phyloP scores from a whole-genome alignment of 2,797 vertebrate species.

The Sparidentex hasta region DNA sequence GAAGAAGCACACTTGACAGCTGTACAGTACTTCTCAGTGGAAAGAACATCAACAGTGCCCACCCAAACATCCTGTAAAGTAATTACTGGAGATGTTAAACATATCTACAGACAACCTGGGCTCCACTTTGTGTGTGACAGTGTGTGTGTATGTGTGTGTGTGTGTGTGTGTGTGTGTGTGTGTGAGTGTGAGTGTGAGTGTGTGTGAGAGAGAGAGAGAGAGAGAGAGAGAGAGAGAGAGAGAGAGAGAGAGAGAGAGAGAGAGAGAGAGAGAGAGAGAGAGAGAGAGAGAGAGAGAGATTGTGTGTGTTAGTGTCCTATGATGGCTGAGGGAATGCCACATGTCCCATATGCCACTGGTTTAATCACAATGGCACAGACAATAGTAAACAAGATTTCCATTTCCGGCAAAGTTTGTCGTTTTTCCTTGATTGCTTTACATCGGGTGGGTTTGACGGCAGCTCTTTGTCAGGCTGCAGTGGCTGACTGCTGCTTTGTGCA shows the following conservation, averaged over 20 bases:
- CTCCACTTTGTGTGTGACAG: conserved; percentile 51
- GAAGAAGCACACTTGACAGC: conserved; percentile 69
- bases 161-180: conserved; percentile 34
- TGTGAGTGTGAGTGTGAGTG: conserved; percentile 16
- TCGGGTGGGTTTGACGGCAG: conserved; percentile 25
- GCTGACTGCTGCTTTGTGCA: conserved; percentile 34
- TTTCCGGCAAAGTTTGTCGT: conserved; percentile 59
- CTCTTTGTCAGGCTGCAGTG: conserved; percentile 38
- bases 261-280: no score
- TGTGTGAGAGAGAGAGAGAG: no score
- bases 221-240: no score
- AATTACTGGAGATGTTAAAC: conserved; percentile 76
- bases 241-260: background rate
- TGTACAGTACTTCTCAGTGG: conserved; percentile 70
- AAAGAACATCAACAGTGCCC: conserved; percentile 55
- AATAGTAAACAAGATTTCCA: conserved; percentile 67
- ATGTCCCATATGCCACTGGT: conserved; percentile 49
- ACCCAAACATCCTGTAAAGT: conserved; percentile 74
- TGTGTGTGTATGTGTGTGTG: conserved; percentile 24
- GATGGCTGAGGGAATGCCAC: conserved; percentile 59
- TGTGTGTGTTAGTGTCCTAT: conserved; percentile 54
- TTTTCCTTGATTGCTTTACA: conserved; percentile 40
- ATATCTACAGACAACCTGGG: conserved; percentile 73
- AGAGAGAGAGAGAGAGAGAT: background rate
- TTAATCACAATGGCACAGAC: conserved; percentile 66